Evolutionary conservation across 1,140 invertebrate genomes (phyloP).

Genomic region (Orius laevigatus): DNA sequence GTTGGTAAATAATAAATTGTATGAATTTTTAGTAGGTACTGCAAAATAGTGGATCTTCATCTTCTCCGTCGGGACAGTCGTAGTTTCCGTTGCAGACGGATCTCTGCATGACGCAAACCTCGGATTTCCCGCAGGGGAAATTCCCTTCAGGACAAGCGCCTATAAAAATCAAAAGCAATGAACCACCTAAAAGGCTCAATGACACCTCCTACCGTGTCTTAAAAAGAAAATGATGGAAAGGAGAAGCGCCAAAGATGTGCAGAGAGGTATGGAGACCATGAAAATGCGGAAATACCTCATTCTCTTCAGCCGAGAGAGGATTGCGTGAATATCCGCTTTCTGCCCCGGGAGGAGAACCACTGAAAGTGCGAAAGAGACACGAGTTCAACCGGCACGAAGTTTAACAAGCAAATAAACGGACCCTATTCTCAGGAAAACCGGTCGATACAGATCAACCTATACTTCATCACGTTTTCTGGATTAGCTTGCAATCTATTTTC

Average conservation of each 20-base stretch:
- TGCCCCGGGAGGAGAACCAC: too few species aligned
- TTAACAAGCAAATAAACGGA: too few species aligned
- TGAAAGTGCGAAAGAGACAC: too few species aligned
- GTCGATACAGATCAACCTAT: too few species aligned
- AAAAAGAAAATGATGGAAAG: conserved; percentile 4
- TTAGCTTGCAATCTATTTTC: too few species aligned
- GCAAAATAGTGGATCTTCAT: conserved; percentile 34
- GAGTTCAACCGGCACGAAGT: too few species aligned
- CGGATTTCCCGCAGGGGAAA: conserved; percentile 48
- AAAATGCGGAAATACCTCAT: conserved; percentile 6
- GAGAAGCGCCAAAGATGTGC: conserved; percentile 7
- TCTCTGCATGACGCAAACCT: conserved; percentile 47
- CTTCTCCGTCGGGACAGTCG: conserved; percentile 52
- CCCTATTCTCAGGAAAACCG: too few species aligned
- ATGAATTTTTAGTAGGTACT: conserved; percentile 22
- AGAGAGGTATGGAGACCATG: conserved; percentile 7
- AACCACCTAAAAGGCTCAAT: background rate
- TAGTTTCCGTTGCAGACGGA: conserved; percentile 42
- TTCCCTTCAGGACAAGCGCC: conserved; percentile 40
- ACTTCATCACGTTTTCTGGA: too few species aligned
- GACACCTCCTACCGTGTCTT: conserved; percentile 1
- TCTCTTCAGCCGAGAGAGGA: background rate
- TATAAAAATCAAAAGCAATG: conserved; percentile 7
- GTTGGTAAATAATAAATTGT: too few species aligned
- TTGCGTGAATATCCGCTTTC: too few species aligned